A percentile compares a stretch with the other conserved stretches of the same genome.
Conservation (phyloP, 2,888 invertebrate genomes). For the Tinea semifulvella region DNA sequence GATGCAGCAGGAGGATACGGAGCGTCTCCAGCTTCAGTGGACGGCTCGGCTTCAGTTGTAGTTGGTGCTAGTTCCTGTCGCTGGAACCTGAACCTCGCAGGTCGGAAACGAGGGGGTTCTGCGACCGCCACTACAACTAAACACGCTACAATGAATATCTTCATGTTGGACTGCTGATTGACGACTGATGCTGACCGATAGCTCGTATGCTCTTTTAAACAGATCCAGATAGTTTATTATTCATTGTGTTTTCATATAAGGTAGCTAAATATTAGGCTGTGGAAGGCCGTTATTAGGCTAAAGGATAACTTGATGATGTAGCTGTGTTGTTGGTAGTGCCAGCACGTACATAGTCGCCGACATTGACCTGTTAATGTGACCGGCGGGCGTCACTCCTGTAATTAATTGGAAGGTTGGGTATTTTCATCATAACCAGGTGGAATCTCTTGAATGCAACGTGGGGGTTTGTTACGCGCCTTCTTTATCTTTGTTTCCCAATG, state of each 20-base stretch:
- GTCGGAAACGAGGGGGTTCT: slow-evolving; percentile 54
- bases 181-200: slow-evolving; percentile 22
- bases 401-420: slow-evolving; percentile 6
- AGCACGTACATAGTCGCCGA: slow-evolving; percentile 37
- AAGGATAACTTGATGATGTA: slow-evolving; percentile 30
- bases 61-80: slow-evolving; percentile 53
- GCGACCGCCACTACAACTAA: slow-evolving; percentile 37
- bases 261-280: slow-evolving; percentile 21
- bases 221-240: slow-evolving; percentile 31
- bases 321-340: slow-evolving; percentile 20
- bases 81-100: slow-evolving; percentile 55
- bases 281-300: slow-evolving; percentile 26
- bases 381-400: slow-evolving; percentile 6
- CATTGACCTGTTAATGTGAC: slow-evolving; percentile 38
- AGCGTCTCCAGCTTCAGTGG: slow-evolving; percentile 27
- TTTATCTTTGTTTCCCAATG: too few relatives aligned
- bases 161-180: slow-evolving; percentile 34
- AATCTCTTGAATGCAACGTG: too few relatives aligned
- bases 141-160: slow-evolving; percentile 37
- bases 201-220: slow-evolving; percentile 33
- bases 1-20: slow-evolving; percentile 28
- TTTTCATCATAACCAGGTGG: too few relatives aligned
- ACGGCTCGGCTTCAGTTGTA: slow-evolving; percentile 47
- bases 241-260: slow-evolving; percentile 49
- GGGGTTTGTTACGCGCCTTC: too few relatives aligned